Conservation (phyloP, 2,888 invertebrate genomes). For the Octodonta nipae region DNA sequence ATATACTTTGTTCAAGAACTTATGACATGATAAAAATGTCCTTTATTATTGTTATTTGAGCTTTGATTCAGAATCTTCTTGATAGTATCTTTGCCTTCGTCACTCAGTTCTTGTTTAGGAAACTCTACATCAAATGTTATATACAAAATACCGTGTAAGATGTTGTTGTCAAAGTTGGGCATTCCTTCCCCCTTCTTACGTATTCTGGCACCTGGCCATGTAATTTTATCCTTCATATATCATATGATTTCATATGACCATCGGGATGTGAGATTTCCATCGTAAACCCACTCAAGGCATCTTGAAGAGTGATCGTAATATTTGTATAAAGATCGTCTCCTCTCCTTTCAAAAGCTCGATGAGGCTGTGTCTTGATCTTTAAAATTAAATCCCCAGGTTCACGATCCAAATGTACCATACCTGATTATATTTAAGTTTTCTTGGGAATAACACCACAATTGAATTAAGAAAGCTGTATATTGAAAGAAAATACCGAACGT, state of each 20-base stretch:
- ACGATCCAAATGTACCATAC: slow-evolving; percentile 92
- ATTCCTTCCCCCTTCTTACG: slow-evolving; percentile 97
- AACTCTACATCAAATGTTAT: slow-evolving; percentile 97
- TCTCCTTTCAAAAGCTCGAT: slow-evolving; percentile 73
- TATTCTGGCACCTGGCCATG: slow-evolving; percentile 94
- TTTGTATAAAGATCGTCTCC: slow-evolving; percentile 96
- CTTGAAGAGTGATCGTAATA: slow-evolving; percentile 77
- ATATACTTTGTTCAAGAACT: no score
- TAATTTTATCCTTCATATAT: slow-evolving; percentile 81
- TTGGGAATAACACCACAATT: no score
- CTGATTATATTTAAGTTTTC: slow-evolving; percentile 89
- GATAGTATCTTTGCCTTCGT: slow-evolving; percentile 76
- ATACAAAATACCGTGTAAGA: slow-evolving; percentile 80
- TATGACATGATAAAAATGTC: no score
- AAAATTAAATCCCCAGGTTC: slow-evolving; percentile 96
- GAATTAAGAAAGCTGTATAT: no score
- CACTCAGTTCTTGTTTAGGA: slow-evolving; percentile 78
- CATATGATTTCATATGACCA: slow-evolving; percentile 71
- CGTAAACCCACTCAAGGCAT: slow-evolving; percentile 84
- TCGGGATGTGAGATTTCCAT: slow-evolving; percentile 87
- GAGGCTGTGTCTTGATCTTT: slow-evolving; percentile 67
- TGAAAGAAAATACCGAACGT: no score
- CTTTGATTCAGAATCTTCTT: slow-evolving; percentile 71
- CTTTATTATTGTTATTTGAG: slow-evolving; percentile 70
- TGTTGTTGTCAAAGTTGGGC: slow-evolving; percentile 97